Evolutionary conservation across 2,888 invertebrate species (phyloP), one percentile per base, ranked within the genome.

Genomic region (Xylocampa areola): DNA sequence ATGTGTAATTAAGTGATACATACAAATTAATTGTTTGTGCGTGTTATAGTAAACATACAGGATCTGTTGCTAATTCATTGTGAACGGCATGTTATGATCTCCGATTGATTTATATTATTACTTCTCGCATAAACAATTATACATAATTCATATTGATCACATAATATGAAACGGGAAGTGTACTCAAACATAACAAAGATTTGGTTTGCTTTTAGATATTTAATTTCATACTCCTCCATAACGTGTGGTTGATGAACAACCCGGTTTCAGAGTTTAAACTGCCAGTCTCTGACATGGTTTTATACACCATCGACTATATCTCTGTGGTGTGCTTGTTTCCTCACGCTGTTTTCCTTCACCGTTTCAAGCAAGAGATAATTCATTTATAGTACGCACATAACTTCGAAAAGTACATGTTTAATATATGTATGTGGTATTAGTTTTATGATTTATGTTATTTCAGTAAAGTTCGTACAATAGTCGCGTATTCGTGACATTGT

Each of bases 1-100:
- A 48, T 65, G 47, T 14, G 27, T 59, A 65, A 65, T 37, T n/a
- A 23, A 25, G 10, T 16, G 16, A 10, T 21, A 5, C 37, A 58
- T 27, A 49, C 16, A 35, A 62, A 55, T 55, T 55, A 45, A 19
- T 45, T 54, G 14, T 23, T 47, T 27, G 29, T 21, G n/a, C 8
- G 14, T 27, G 13, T 49, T 8, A 21, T 29, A 30, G 27, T 6
- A 32, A 7, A 36, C 23, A 10, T 13, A 3, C 6, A 14, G 10
- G 23, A 8, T 39, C 4, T 8, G 10, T 17, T 8, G 17, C 0
- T 10, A 10, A 16, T 2, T 25, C 37, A 11, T 8, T 39, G 14
- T 14, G 23, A 14, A 17, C 6, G 13, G 16, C 10, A 16, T 16
- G 14, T 7, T n/a, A 50, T 36, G 11, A 19, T 36, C 11, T 1